Conservation (phyloP, 2,888 invertebrate species). For the Balanococcus diminutus region DNA sequence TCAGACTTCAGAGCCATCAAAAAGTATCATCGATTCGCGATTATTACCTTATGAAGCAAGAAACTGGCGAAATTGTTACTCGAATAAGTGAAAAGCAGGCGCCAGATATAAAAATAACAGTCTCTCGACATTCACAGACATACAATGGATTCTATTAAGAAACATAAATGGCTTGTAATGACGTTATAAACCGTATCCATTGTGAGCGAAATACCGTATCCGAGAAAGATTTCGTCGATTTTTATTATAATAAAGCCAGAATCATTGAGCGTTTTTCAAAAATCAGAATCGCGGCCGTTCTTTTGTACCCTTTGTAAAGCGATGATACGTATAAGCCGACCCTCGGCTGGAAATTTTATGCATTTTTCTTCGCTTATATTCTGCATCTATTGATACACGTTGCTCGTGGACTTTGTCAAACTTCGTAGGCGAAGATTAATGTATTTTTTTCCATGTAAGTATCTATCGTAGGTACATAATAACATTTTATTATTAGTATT, state of each 20-base stretch:
- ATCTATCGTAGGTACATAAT: not conserved
- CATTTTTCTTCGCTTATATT: not conserved
- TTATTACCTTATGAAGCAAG: conserved; percentile 6
- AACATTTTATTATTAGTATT: conserved; percentile 28
- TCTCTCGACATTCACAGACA: not conserved
- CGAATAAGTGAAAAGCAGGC: not conserved
- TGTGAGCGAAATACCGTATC: conserved; percentile 9
- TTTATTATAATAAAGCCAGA: not conserved
- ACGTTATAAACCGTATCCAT: conserved; percentile 33
- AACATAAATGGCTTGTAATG: conserved; percentile 44
- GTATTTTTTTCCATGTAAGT: not conserved
- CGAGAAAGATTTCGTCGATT: conserved; percentile 19
- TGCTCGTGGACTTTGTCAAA: conserved; percentile 39
- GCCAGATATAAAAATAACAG: conserved; percentile 24
- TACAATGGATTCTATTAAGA: conserved; percentile 34
- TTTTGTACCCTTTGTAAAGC: conserved; percentile 26
- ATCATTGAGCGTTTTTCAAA: conserved; percentile 24
- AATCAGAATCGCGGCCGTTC: conserved; percentile 9
- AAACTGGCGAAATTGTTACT: not conserved
- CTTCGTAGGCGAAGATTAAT: conserved; percentile 32
- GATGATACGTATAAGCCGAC: not conserved
- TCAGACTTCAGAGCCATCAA: not conserved
- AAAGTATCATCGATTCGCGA: not conserved
- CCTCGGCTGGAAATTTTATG: conserved; percentile 23
- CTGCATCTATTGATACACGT: not conserved